Conservation (phyloP, 2,888 invertebrate species). For the Cremastinae sp. region DNA sequence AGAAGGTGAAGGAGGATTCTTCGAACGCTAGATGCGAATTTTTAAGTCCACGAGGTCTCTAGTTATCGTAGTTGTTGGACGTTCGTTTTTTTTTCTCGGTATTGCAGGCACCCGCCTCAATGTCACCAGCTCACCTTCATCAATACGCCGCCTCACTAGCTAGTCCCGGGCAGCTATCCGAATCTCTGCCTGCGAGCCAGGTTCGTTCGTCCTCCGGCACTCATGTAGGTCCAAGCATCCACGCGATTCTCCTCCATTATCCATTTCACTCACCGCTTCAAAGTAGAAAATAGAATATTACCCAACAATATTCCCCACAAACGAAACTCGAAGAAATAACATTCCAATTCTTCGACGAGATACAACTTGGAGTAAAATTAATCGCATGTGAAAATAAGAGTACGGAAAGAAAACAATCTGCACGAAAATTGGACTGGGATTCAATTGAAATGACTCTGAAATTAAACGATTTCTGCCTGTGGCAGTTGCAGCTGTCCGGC, state of each 20-base stretch:
- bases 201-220: conserved; percentile 81
- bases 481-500: conserved; percentile 87
- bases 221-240: conserved; percentile 62
- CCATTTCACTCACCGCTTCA: conserved; percentile 29
- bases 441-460: conserved; percentile 10
- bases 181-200: conserved; percentile 91
- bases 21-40: conserved; percentile 5
- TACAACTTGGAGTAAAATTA: conserved; percentile 2
- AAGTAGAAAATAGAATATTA: conserved; percentile 5
- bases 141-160: conserved; percentile 84
- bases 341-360: not conserved
- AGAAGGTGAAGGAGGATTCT: not conserved
- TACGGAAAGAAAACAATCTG: not conserved
- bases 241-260: conserved; percentile 48
- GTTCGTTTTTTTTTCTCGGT: conserved; percentile 59
- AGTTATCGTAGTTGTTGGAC: conserved; percentile 57
- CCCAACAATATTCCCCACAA: not conserved
- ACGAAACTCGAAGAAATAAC: not conserved
- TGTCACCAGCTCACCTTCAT: conserved; percentile 93
- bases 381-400: not conserved
- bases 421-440: not conserved
- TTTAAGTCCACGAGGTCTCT: conserved; percentile 27
- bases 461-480: conserved; percentile 71
- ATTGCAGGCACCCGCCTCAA: conserved; percentile 92
- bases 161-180: conserved; percentile 84